Percentiles rank a stretch among this genome's conserved stretches.
phyloP scores from a whole-genome alignment of 2,113 vertebrate species.

The Sinocyclocheilus rhinocerous region DNA sequence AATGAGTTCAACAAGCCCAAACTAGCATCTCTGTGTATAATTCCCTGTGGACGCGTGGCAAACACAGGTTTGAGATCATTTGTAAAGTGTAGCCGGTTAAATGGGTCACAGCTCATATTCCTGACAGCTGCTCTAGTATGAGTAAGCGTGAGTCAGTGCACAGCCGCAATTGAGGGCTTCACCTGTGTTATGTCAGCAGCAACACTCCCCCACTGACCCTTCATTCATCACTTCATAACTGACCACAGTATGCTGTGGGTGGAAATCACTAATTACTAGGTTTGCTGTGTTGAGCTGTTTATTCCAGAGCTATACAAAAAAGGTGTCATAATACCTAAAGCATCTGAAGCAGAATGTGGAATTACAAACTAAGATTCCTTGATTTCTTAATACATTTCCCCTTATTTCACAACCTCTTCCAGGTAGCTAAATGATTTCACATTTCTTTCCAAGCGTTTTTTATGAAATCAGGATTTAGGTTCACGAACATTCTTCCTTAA shows the following conservation, averaged over 20 bases:
- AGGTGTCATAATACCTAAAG: no score
- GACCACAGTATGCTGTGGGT: background rate
- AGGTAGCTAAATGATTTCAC: background rate
- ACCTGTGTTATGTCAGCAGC: slow-evolving; percentile 54
- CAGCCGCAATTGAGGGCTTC: slow-evolving; percentile 57
- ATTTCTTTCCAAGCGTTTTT: background rate
- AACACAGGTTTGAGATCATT: slow-evolving; percentile 6
- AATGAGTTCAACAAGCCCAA: slow-evolving; percentile 4
- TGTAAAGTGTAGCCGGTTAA: slow-evolving; percentile 7
- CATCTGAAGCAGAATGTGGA: background rate
- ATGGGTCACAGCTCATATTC: slow-evolving; percentile 25
- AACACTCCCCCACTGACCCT: background rate
- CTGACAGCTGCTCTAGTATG: slow-evolving; percentile 34
- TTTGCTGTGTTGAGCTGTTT: background rate
- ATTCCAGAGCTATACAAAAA: background rate
- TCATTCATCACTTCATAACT: background rate
- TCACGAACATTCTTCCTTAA: no score
- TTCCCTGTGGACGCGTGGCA: background rate
- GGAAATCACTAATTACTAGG: background rate
- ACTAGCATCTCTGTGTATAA: slow-evolving; percentile 20
- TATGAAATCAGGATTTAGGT: background rate
- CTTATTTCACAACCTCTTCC: background rate
- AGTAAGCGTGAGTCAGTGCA: slow-evolving; percentile 47
- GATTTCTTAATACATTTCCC: background rate
- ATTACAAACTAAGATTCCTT: background rate